Base-by-base conservation (phyloP, 2,888 invertebrate species). In the Aspidapion aeneum region DNA sequence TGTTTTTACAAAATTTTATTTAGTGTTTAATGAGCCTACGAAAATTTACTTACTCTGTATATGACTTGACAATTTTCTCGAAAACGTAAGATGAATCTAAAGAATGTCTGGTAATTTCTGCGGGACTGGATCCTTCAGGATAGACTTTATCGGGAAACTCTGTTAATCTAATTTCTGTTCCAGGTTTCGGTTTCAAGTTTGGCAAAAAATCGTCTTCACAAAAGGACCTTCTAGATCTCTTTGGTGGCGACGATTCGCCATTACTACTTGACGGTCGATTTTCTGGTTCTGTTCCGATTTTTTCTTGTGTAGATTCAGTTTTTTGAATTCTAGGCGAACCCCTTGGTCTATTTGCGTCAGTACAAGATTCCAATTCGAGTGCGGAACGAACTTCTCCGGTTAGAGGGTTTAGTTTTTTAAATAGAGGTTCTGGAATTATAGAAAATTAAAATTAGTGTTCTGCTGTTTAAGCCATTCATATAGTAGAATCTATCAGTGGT, bases 61-160 rank as follows among this genome's bases (percentile, higher is more conserved):
- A 77, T 21, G 83, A 82, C 58, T 81, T 75, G 52, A 90, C 78
- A 77, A 91, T 82, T 1, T 83, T 80, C 64, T 90, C 86, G 63
- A 93, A 79, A 1, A 86, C 83, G 77, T 87, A 93, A 48, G 89
- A 87, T 57, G 87, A 86, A 77, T 98, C 97, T 74, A 98, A 83
- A 67, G 90, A 91, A 80, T 94, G 91, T 71, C 86, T 87, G 0
- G 96, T 95, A 57, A 96, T 89, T 80, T 97, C 91, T 49, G 89
- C 83, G 0, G 96, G 93, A 1, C 88, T 85, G 0, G 93, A 85
- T 16, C 89, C 89, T 2, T 87, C 87, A 0, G 96, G 96, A 75
- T 89, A 93, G 72, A 85, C 85, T 71, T 87, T 85, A 20, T 85
- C 83, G 0, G 96, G 94, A 69, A 96, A 85, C 68, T 82, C 77